phyloP scores from a whole-genome alignment of 1,140 invertebrate species.

The Telenomus remus region DNA sequence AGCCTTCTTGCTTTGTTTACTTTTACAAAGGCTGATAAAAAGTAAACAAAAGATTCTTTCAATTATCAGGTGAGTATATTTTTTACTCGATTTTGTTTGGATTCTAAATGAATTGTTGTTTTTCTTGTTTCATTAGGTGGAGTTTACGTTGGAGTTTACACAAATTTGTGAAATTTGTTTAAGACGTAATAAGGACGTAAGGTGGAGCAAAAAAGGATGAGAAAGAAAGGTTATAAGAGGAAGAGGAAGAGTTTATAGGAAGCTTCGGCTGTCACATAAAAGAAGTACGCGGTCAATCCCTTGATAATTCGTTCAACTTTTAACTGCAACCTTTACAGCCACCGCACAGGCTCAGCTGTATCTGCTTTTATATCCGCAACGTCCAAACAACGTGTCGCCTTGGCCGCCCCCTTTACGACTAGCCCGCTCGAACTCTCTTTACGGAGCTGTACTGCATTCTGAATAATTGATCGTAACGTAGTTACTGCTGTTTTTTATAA shows the following conservation, averaged over 20 bases:
- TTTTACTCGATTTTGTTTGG: too few species aligned
- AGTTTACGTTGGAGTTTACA: too few species aligned
- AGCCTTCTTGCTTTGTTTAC: too few species aligned
- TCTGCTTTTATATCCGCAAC: conserved; percentile 50
- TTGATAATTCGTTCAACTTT: conserved; percentile 72
- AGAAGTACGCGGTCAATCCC: conserved; percentile 59
- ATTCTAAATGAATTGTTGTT: too few species aligned
- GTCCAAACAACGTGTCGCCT: conserved; percentile 65
- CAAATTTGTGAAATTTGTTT: too few species aligned
- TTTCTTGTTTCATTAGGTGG: too few species aligned
- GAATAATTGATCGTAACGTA: conserved; percentile 75
- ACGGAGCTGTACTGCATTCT: conserved; percentile 65
- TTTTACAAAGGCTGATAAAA: too few species aligned
- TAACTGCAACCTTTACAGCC: conserved; percentile 72
- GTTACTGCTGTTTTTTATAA: conserved; percentile 75
- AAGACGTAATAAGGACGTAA: too few species aligned
- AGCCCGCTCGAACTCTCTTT: conserved; percentile 66
- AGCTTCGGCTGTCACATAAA: conserved; percentile 56
- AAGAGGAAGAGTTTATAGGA: conserved; percentile 48
- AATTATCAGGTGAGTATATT: too few species aligned
- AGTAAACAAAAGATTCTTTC: too few species aligned
- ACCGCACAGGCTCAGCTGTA: conserved; percentile 57
- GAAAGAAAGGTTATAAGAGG: conserved; percentile 41
- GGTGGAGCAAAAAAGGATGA: conserved; percentile 17
- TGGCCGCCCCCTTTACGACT: conserved; percentile 71